Conservation (phyloP, 2,113 vertebrate genomes). For the Pelmatolapia mariae region DNA sequence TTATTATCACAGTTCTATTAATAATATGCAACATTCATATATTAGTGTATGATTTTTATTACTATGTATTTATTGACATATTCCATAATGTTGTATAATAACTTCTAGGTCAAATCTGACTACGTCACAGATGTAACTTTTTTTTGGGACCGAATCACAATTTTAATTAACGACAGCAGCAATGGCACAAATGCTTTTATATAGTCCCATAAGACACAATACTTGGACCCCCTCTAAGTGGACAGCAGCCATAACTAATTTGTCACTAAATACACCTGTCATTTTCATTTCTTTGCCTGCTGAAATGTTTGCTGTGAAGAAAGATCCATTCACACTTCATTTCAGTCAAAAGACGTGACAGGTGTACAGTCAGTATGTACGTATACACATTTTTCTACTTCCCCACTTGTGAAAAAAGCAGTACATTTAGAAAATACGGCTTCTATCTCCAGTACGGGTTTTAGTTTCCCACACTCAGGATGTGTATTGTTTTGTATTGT, state of each 20-base stretch:
- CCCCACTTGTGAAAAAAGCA: neutral
- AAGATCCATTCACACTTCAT: neutral
- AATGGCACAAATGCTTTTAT: neutral
- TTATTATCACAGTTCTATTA: neutral
- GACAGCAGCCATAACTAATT: neutral
- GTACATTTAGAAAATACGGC: neutral
- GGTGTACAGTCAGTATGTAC: neutral
- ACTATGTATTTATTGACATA: neutral
- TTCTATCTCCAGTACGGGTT: neutral
- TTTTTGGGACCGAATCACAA: neutral
- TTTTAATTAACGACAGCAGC: neutral
- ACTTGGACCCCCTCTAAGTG: neutral
- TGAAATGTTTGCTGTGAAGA: neutral
- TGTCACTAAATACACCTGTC: neutral
- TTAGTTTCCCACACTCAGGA: neutral
- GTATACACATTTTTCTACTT: neutral
- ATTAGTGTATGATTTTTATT: neutral
- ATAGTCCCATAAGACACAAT: neutral
- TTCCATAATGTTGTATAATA: neutral
- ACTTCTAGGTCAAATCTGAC: neutral
- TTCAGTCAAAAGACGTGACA: neutral
- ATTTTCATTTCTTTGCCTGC: neutral
- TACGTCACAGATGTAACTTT: neutral
- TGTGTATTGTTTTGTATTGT: neutral
- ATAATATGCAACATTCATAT: neutral